Evolutionary conservation across 2,888 invertebrate species (phyloP), one percentile per base, ranked within the genome.

Genomic region (Tachina grossa): DNA sequence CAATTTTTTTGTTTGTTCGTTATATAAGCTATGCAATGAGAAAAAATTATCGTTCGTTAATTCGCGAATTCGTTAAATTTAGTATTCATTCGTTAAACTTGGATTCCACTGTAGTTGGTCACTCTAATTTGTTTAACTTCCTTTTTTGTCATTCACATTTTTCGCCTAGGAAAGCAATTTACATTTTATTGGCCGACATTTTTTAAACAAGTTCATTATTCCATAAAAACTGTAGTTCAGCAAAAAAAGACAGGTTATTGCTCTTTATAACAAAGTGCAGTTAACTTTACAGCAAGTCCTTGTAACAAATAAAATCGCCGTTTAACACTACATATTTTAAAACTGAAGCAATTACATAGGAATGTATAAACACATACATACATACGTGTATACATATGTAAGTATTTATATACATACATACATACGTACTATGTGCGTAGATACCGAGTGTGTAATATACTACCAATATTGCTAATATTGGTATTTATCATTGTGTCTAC

Each of bases 121-220:
- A 69, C 63, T 47, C 69, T 61, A 9, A 19, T 39, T 71, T 53
- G 16, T 39, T 22, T 10, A 55, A 75, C 72, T 83, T 61, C 65
- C 39, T 68, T 57, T 66, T 66, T 31, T 63, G 16, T 69, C 68
- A 63, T 51, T 47, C 16, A 65, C 49, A 66, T 63, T 66, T 41
- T 83, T 74, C 31, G 71, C 61, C 59, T 49, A 63, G 66, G 8
- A 45, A 61, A 81, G 59, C 81, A 81, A 49, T 77, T 80, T 63
- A 43, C 51, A 66, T 59, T 69, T 61, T 69, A 74, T 55, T 63
- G 47, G 16, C 22, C 53, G 66, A 77, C 72, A 66, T 77, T 66
- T 84, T 31, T 68, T 76, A 6, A 57, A 57, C 69, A 76, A 80
- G 80, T 84, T 84, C 80, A 80, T 80, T 84, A 71, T 63, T 76